Conservation (phyloP, 2,113 vertebrate species). For the Barbus barbus region DNA sequence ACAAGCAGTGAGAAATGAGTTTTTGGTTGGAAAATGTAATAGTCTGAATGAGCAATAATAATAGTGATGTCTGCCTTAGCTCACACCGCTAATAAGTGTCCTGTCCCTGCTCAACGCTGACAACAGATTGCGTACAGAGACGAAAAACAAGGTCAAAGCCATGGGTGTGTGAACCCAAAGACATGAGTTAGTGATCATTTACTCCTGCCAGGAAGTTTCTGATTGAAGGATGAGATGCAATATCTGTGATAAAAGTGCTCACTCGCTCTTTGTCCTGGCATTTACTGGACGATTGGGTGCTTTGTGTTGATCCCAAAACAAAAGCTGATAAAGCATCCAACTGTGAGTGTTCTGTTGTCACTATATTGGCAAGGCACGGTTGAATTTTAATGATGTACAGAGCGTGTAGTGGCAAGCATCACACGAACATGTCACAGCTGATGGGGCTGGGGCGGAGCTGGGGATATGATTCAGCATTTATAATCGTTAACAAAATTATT, state of each 20-base stretch:
- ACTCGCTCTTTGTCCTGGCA: not conserved
- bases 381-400: conserved; percentile 33
- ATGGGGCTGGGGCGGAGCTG: conserved; percentile 27
- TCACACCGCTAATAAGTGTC: not conserved
- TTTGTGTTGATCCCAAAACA: conserved; percentile 41
- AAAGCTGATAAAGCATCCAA: conserved; percentile 34
- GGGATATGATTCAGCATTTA: conserved; percentile 47
- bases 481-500: conserved; percentile 30
- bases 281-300: conserved; percentile 15
- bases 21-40: not conserved
- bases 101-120: not conserved
- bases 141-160: not conserved
- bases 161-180: not conserved
- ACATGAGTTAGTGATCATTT: not conserved
- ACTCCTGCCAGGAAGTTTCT: not conserved
- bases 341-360: conserved; percentile 16
- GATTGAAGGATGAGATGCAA: not conserved
- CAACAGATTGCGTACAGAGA: not conserved
- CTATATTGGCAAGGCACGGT: conserved; percentile 16
- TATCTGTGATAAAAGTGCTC: not conserved
- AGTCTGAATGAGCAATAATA: not conserved
- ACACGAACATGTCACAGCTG: conserved; percentile 49
- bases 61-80: not conserved
- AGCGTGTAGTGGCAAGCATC: conserved; percentile 44
- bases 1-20: not conserved